phyloP scores from a whole-genome alignment of 2,113 vertebrate genomes.

The Dinomys branickii region DNA sequence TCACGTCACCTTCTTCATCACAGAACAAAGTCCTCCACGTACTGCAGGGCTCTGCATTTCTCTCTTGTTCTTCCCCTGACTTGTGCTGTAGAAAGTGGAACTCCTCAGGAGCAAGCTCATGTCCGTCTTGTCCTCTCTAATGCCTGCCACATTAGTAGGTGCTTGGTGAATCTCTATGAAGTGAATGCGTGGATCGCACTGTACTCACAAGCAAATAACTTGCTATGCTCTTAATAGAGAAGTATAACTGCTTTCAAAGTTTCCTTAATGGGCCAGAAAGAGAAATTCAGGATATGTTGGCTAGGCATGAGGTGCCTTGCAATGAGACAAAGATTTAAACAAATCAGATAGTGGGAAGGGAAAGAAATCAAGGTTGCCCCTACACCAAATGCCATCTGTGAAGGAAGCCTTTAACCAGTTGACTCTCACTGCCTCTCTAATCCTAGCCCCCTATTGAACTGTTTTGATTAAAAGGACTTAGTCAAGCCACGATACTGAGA shows the following conservation, averaged over 20 bases:
- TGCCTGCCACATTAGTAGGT: neutral
- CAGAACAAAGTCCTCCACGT: neutral
- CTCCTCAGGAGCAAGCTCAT: neutral
- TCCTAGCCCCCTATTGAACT: neutral
- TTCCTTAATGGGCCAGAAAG: constrained; percentile 58
- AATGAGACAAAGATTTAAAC: constrained; percentile 53
- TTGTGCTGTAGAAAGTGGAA: neutral
- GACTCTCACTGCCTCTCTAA: neutral
- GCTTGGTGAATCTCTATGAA: neutral
- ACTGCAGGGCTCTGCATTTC: neutral
- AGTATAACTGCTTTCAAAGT: neutral
- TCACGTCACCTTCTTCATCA: neutral
- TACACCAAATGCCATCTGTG: neutral
- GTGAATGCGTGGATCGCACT: neutral
- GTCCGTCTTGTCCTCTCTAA: neutral
- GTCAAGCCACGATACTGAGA: neutral
- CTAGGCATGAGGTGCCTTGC: neutral
- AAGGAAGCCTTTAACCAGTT: neutral
- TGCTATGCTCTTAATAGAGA: neutral
- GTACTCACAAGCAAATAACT: neutral
- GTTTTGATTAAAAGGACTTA: neutral
- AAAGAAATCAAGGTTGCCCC: neutral
- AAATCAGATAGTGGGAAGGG: neutral
- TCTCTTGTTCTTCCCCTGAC: neutral
- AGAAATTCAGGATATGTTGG: constrained; percentile 24